Evolutionary conservation across 2,888 invertebrate genomes (phyloP).

Genomic region (Leistus spinibarbis): DNA sequence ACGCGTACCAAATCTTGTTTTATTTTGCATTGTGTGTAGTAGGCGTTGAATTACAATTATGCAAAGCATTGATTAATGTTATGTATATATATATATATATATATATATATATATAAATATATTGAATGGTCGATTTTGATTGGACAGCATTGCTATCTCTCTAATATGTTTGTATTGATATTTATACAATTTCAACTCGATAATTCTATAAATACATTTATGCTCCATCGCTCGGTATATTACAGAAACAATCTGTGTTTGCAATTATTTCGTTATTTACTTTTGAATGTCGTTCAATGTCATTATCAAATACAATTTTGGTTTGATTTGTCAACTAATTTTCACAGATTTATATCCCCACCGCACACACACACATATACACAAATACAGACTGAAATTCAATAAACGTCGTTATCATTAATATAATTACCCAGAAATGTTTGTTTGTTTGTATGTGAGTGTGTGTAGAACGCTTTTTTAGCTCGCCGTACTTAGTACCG

Average conservation of each 20-base stretch:
- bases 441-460: too few relatives aligned
- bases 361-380: not conserved
- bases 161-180: too few relatives aligned
- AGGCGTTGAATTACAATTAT: not conserved
- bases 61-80: not conserved
- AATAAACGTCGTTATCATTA: not conserved
- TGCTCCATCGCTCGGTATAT: too few relatives aligned
- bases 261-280: not conserved
- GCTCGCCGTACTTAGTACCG: too few relatives aligned
- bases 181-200: too few relatives aligned
- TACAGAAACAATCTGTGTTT: not conserved
- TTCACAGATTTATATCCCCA: not conserved
- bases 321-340: not conserved
- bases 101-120: too few relatives aligned
- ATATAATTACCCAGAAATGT: not conserved
- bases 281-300: not conserved
- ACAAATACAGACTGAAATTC: not conserved
- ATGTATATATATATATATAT: not conserved
- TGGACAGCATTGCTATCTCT: too few relatives aligned
- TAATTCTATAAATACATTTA: too few relatives aligned
- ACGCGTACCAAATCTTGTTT: too few relatives aligned
- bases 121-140: too few relatives aligned
- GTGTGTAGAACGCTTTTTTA: too few relatives aligned
- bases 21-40: not conserved
- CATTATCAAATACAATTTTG: not conserved